A percentile compares a stretch with the other conserved stretches of the same genome.
Evolutionary conservation across 2,888 invertebrate species (phyloP).

Genomic region (Drosophila conformis): DNA sequence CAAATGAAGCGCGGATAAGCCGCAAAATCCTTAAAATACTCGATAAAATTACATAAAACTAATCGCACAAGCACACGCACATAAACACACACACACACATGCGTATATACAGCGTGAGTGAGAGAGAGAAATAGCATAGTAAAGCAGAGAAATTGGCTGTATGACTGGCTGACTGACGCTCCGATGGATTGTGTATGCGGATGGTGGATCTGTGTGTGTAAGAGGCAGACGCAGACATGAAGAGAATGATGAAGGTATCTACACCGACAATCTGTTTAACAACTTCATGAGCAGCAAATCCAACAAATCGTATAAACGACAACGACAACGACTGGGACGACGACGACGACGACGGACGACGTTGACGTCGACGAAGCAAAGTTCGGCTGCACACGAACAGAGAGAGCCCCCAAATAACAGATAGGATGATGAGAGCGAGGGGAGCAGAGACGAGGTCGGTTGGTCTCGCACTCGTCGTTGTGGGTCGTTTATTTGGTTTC

Average conservation of each 20-base stretch:
- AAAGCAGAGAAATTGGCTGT: constrained; percentile 51
- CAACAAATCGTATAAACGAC: constrained; percentile 83
- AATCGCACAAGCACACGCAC: constrained; percentile 80
- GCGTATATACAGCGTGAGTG: not conserved
- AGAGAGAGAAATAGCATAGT: constrained; percentile 14
- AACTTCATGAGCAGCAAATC: constrained; percentile 84
- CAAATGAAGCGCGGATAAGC: constrained; percentile 81
- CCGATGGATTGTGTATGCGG: constrained; percentile 45
- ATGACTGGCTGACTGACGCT: constrained; percentile 41
- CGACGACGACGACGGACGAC: constrained; percentile 26
- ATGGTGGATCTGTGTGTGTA: constrained; percentile 20
- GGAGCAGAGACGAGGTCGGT: constrained; percentile 20
- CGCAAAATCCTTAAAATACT: constrained; percentile 83
- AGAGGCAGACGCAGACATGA: constrained; percentile 39
- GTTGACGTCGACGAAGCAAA: constrained; percentile 41
- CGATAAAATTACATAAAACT: constrained; percentile 84
- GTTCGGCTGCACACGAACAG: constrained; percentile 53
- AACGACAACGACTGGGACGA: constrained; percentile 50
- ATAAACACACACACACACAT: constrained; percentile 20
- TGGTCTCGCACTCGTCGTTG: constrained; percentile 47
- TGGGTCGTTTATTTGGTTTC: constrained; percentile 75
- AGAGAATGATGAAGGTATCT: constrained; percentile 82
- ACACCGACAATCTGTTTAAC: constrained; percentile 84
- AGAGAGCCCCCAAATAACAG: constrained; percentile 44
- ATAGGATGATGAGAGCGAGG: constrained; percentile 13